Evolutionary conservation across 2,113 vertebrate species (phyloP).

Genomic region (Propithecus coquereli): DNA sequence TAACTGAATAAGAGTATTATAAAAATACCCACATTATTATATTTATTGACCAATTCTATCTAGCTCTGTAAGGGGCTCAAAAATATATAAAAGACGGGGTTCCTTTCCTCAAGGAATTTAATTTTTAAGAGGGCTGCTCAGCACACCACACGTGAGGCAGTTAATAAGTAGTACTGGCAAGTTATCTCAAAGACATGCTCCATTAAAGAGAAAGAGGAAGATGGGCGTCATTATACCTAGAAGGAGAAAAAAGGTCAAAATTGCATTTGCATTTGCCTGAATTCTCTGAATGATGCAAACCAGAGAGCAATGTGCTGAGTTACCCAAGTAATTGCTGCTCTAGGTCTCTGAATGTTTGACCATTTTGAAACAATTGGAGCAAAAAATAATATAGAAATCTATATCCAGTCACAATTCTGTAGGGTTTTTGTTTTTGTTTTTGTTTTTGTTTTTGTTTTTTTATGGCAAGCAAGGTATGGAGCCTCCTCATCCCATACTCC

Average conservation of each 20-base stretch:
- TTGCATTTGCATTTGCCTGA: neutral
- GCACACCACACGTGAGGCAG: neutral
- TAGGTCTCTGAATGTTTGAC: constrained; percentile 42
- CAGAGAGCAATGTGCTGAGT: neutral
- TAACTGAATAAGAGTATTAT: neutral
- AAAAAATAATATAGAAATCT: neutral
- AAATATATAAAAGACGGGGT: neutral
- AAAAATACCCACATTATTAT: neutral
- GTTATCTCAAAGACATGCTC: neutral
- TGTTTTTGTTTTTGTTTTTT: neutral
- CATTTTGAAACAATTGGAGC: constrained; percentile 38
- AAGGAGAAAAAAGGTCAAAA: neutral
- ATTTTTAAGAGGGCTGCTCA: neutral
- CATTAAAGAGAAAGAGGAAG: neutral
- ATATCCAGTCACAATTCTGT: neutral
- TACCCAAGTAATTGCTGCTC: neutral
- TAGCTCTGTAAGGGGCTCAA: neutral
- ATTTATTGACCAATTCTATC: neutral
- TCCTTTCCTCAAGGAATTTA: neutral
- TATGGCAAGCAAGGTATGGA: neutral
- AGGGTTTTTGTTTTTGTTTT: fast-evolving
- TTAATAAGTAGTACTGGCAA: neutral
- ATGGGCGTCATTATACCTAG: neutral
- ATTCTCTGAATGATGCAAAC: neutral
- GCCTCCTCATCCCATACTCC: too few relatives aligned